These are phyloP conservation scores for Tethya wilhelma DNA, from an alignment of 37 sponge, comb jelly and placozoan genomes.

Conservation along the genomic window DNA sequence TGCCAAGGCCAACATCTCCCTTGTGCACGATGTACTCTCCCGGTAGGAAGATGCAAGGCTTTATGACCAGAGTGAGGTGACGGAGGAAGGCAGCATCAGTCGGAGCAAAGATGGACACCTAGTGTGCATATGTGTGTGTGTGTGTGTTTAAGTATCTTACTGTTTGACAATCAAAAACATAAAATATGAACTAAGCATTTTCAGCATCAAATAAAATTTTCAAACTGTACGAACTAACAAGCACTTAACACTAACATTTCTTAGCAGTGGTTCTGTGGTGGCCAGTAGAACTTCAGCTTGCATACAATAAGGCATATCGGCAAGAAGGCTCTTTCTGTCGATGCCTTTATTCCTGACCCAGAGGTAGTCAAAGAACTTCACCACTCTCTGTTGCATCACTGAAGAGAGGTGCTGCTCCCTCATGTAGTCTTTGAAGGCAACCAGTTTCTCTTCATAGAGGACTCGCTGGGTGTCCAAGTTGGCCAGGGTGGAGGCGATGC, in stretches of 20 bases:
- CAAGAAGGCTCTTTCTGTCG: conserved; percentile 27
- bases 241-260: conserved; percentile 21
- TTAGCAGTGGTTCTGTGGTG: conserved; percentile 41
- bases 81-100: conserved; percentile 55
- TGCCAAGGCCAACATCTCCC: conserved; percentile 65
- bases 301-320: conserved; percentile 68
- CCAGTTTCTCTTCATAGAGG: conserved; percentile 67
- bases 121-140: background rate
- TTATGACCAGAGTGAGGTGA: conserved; percentile 52
- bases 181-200: too few relatives aligned
- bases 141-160: too few relatives aligned
- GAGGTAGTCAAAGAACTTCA: conserved; percentile 60
- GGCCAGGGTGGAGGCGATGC: conserved; percentile 70
- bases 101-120: conserved; percentile 55
- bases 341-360: conserved; percentile 65
- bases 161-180: too few relatives aligned
- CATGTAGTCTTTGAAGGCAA: conserved; percentile 68
- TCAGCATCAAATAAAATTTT: too few relatives aligned
- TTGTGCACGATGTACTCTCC: conserved; percentile 73
- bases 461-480: conserved; percentile 72
- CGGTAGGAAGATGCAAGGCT: conserved; percentile 66
- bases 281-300: conserved; percentile 67
- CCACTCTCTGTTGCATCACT: conserved; percentile 37
- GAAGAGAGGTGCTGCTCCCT: conserved; percentile 43
- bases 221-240: background rate